Conservation (phyloP, 35 echinoderm and acorn worm species). For the Lytechinus variegatus region DNA sequence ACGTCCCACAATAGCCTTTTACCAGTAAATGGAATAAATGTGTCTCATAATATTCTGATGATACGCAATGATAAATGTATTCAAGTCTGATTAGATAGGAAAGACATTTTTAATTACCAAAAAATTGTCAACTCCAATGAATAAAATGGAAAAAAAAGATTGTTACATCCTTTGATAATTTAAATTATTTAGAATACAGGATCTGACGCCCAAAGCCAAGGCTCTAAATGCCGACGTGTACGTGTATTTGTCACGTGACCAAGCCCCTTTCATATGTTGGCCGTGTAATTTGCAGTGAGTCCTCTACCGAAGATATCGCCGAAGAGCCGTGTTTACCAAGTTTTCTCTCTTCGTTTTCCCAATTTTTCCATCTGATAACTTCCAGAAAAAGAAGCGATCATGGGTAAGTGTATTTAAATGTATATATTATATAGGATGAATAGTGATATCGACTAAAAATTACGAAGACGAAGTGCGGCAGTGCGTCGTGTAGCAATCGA, state of each 20-base stretch:
- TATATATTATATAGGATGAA: neutral
- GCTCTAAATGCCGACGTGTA: constrained; percentile 42
- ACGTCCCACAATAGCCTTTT: neutral
- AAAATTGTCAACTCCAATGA: neutral
- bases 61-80: neutral
- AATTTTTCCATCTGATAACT: neutral
- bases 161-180: neutral
- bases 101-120: neutral
- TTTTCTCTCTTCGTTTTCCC: neutral
- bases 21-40: neutral
- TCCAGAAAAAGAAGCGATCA: constrained; percentile 16
- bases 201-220: neutral
- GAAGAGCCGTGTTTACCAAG: neutral
- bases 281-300: neutral
- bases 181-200: neutral
- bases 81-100: neutral
- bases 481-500: too few species aligned
- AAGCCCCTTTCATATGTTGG: neutral
- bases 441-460: too few species aligned
- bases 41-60: neutral
- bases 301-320: too few species aligned
- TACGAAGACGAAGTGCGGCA: too few species aligned
- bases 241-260: constrained; percentile 15
- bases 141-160: neutral
- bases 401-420: neutral